Evolutionary conservation across 2,113 vertebrate genomes (phyloP).

Genomic region (Tympanuchus pallidicinctus): DNA sequence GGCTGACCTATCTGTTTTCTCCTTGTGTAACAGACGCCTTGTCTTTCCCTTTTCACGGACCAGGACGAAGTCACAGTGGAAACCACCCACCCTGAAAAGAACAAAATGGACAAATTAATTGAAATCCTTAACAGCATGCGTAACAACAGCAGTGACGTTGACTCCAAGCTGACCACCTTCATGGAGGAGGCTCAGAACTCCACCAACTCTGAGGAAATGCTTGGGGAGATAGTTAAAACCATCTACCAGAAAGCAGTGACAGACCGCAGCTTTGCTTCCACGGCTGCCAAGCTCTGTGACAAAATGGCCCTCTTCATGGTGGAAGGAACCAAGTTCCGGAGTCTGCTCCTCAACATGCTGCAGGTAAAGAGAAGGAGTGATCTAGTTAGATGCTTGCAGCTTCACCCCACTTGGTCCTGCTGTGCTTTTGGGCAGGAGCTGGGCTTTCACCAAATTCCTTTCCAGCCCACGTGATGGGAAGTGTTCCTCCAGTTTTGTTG

Average conservation of each 20-base stretch:
- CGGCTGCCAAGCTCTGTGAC: conserved; percentile 93
- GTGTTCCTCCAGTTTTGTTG: not conserved
- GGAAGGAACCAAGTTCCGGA: conserved; percentile 97
- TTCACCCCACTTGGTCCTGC: not conserved
- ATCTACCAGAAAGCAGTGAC: conserved; percentile 94
- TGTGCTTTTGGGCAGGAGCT: not conserved
- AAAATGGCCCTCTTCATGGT: conserved; percentile 99
- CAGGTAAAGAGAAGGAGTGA: conserved; percentile 82
- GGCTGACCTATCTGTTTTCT: conserved; percentile 55
- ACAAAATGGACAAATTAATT: conserved; percentile 92
- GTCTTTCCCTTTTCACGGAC: conserved; percentile 75
- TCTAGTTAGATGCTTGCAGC: not conserved
- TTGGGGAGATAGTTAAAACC: conserved; percentile 90
- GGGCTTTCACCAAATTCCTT: conserved; percentile 10
- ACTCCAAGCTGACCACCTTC: conserved; percentile 91
- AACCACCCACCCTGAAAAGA: conserved; percentile 81
- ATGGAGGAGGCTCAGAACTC: conserved; percentile 97
- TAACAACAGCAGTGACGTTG: conserved; percentile 93
- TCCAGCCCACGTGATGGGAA: conserved; percentile 29
- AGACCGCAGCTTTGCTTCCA: conserved; percentile 95
- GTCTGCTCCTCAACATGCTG: conserved; percentile 96
- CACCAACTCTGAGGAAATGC: conserved; percentile 91
- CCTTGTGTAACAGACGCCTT: conserved; percentile 76
- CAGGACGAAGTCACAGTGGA: conserved; percentile 89
- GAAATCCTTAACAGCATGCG: conserved; percentile 97